Evolutionary conservation across 2,888 invertebrate species (phyloP).

Genomic region (Sarcophaga rosellei): DNA sequence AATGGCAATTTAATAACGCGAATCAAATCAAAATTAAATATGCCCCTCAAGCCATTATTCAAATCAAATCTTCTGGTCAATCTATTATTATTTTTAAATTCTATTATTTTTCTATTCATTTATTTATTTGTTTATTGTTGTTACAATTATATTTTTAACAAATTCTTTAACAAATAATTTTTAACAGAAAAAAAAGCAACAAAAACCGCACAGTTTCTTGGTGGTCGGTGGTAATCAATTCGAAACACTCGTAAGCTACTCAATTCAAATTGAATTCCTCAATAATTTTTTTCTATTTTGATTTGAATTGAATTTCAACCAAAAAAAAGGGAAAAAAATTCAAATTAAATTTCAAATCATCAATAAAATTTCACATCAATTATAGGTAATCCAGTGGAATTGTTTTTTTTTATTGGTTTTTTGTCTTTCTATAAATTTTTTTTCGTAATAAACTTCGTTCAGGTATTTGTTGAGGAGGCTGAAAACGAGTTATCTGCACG

Average conservation of each 20-base stretch:
- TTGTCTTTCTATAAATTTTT: not conserved
- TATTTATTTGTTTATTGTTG: no score
- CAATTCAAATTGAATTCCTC: not conserved
- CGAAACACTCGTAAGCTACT: not conserved
- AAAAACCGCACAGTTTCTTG: not conserved
- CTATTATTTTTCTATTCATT: no score
- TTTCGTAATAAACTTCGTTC: not conserved
- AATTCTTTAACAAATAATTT: no score
- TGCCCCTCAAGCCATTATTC: no score
- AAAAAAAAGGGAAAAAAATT: not conserved
- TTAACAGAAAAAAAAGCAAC: no score
- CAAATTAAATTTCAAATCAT: not conserved
- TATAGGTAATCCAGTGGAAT: not conserved
- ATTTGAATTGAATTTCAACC: not conserved
- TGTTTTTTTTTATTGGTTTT: not conserved
- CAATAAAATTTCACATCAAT: constrained; percentile 24
- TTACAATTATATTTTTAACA: no score
- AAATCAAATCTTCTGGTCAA: no score
- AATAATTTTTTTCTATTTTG: no score
- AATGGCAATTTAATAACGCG: constrained; percentile 10
- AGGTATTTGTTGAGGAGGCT: not conserved
- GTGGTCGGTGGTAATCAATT: not conserved
- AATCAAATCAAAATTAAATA: no score
- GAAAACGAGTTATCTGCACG: constrained; percentile 21
- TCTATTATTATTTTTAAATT: no score